phyloP scores from a whole-genome alignment of 2,113 vertebrate species.

The Sitta europaea region DNA sequence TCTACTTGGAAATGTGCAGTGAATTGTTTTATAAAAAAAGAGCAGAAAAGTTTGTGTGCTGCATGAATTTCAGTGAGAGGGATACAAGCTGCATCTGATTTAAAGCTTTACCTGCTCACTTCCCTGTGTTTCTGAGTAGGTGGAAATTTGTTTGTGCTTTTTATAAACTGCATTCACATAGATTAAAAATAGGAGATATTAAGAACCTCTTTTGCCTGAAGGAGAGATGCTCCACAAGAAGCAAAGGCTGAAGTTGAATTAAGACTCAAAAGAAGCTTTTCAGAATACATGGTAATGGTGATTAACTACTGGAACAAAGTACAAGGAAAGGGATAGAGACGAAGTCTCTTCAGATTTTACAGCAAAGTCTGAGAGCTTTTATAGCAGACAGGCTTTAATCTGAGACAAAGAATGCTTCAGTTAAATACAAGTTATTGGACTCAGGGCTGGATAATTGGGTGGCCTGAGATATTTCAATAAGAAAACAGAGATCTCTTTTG shows the following conservation, averaged over 20 bases:
- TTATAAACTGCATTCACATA: background rate
- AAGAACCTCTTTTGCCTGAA: background rate
- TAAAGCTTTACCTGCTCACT: background rate
- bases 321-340: background rate
- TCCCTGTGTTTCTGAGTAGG: background rate
- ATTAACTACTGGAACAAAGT: slow-evolving; percentile 14
- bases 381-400: slow-evolving; percentile 4
- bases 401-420: slow-evolving; percentile 29
- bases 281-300: slow-evolving; percentile 4
- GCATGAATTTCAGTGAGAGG: background rate
- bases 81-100: background rate
- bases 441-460: background rate
- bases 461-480: background rate
- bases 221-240: background rate
- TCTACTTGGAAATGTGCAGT: background rate
- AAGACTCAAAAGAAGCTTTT: slow-evolving; percentile 32
- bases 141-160: background rate
- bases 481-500: background rate
- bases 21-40: background rate
- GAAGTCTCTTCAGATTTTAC: slow-evolving; percentile 30
- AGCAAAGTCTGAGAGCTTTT: background rate
- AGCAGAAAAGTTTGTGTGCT: background rate
- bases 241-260: background rate
- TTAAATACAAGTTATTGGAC: background rate
- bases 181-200: background rate